A percentile compares a stretch with the other conserved stretches of the same genome.
Conservation (phyloP, 2,113 vertebrate genomes). For the Lepidothrix coronata region DNA sequence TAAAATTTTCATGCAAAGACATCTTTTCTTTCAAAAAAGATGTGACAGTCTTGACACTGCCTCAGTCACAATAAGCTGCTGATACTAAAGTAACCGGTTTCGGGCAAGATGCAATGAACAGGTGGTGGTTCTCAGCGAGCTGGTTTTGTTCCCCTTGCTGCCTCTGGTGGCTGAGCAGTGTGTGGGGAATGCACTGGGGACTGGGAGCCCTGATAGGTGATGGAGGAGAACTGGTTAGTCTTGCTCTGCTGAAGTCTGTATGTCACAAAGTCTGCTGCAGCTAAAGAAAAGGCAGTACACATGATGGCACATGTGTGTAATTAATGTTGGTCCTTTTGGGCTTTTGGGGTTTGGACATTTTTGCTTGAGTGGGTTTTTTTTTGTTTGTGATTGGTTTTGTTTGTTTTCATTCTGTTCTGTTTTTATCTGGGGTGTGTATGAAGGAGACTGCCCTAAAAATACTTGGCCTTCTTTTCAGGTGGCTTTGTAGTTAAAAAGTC, state of each 20-base stretch:
- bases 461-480: background rate
- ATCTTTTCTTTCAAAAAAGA: background rate
- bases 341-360: background rate
- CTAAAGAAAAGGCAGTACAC: background rate
- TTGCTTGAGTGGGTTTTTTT: background rate
- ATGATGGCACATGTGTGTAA: background rate
- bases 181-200: background rate
- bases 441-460: background rate
- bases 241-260: background rate
- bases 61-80: background rate
- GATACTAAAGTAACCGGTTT: background rate
- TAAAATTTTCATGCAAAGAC: background rate
- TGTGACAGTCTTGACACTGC: background rate
- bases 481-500: background rate
- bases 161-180: background rate
- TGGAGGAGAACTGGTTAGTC: conserved; percentile 26
- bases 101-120: background rate
- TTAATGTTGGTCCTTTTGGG: background rate
- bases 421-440: background rate
- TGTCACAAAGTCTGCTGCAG: background rate
- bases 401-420: background rate
- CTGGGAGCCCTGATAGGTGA: background rate
- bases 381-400: background rate
- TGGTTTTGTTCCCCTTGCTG: background rate
- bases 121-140: background rate